Evolutionary conservation across 2,113 vertebrate genomes (phyloP).

Genomic region (Pseudorasbora parva): DNA sequence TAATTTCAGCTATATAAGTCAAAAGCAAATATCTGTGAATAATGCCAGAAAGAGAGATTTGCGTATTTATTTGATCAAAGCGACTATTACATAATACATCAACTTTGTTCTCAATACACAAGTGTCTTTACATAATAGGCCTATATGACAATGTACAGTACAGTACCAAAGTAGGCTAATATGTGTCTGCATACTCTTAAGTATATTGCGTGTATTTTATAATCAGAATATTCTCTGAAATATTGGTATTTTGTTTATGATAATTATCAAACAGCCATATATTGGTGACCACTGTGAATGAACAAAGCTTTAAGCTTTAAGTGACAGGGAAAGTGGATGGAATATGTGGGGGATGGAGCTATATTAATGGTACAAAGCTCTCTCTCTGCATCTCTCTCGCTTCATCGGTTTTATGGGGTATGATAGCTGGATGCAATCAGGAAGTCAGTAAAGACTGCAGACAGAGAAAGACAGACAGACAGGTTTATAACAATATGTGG

Average conservation of each 20-base stretch:
- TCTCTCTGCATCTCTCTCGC: constrained; percentile 32
- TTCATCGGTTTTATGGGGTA: constrained; percentile 39
- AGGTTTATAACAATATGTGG: neutral
- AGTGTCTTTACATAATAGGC: neutral
- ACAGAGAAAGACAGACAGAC: neutral
- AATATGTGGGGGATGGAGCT: constrained; percentile 33
- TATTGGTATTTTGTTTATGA: neutral
- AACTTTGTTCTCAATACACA: neutral
- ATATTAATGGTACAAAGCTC: constrained; percentile 15
- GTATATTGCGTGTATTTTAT: neutral
- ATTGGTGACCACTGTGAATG: neutral
- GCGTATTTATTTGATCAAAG: too few relatives aligned
- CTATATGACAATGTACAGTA: neutral
- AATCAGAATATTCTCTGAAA: neutral
- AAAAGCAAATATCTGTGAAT: neutral
- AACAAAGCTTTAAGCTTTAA: neutral
- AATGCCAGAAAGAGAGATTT: neutral
- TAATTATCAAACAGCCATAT: neutral
- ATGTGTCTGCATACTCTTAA: neutral
- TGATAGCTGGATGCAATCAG: constrained; percentile 24
- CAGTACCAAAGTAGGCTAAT: neutral
- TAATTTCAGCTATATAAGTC: neutral
- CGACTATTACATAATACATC: neutral
- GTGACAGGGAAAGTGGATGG: neutral
- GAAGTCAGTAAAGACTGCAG: neutral